phyloP scores from a whole-genome alignment of 1,140 invertebrate genomes.

The Manduca sexta region DNA sequence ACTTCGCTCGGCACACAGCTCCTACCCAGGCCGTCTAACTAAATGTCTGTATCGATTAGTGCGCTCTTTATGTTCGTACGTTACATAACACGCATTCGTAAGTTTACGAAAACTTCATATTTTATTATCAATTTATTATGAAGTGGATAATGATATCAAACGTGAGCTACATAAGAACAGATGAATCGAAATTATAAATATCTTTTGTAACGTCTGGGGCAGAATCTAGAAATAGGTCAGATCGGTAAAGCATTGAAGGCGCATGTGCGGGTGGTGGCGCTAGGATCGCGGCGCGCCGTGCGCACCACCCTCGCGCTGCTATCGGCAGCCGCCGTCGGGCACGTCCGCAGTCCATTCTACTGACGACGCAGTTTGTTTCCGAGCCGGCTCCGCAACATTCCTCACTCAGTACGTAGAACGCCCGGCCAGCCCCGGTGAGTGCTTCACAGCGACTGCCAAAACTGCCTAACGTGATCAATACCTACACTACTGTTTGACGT shows the following conservation, averaged over 20 bases:
- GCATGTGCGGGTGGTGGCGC: slow-evolving; percentile 8
- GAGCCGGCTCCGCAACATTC: neutral
- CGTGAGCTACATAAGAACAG: neutral
- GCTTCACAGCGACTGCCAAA: slow-evolving; percentile 7
- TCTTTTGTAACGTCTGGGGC: slow-evolving; percentile 6
- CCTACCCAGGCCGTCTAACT: neutral
- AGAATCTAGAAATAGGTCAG: slow-evolving; percentile 46
- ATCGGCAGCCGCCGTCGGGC: neutral
- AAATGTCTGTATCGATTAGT: neutral
- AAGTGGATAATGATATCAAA: neutral
- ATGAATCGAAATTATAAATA: slow-evolving; percentile 4
- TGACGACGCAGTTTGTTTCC: too few species aligned
- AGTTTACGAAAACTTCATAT: neutral
- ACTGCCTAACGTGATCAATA: slow-evolving; percentile 16
- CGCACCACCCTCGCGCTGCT: slow-evolving; percentile 21
- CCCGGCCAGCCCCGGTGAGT: slow-evolving; percentile 45
- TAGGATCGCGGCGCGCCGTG: neutral
- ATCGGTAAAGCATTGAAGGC: slow-evolving; percentile 12
- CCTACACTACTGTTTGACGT: slow-evolving; percentile 15
- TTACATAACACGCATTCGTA: too few species aligned
- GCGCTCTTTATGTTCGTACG: neutral
- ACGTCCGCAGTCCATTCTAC: neutral
- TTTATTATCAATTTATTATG: neutral
- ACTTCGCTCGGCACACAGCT: neutral
- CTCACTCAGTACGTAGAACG: slow-evolving; percentile 27